These are phyloP conservation scores for Neodiprion pinetum DNA, from an alignment of 1,140 invertebrate species.

Conservation along the genomic window DNA sequence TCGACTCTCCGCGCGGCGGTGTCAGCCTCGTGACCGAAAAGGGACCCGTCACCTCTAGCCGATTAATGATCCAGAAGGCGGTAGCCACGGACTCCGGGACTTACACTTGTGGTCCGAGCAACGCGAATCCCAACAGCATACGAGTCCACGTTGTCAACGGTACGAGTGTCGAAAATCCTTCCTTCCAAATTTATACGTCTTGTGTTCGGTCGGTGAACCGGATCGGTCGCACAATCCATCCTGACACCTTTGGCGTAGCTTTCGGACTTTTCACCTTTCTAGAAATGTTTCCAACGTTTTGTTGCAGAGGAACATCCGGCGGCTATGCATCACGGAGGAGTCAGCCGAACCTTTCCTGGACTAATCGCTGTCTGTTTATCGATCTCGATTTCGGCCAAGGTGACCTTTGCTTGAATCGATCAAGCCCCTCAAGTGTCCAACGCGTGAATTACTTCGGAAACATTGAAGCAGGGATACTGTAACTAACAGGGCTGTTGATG, in stretches of 20 bases:
- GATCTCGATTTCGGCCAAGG: neutral
- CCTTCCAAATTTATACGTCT: neutral
- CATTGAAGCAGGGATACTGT: no score
- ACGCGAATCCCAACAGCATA: constrained; percentile 76
- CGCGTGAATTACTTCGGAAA: no score
- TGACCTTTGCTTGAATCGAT: neutral
- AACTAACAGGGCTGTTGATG: no score
- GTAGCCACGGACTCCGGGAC: constrained; percentile 75
- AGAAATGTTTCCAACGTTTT: constrained; percentile 25
- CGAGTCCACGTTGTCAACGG: constrained; percentile 85
- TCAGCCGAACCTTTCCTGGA: constrained; percentile 15
- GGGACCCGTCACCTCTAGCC: constrained; percentile 78
- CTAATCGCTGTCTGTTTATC: neutral
- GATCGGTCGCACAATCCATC: no score
- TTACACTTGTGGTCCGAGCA: constrained; percentile 81
- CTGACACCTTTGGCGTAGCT: no score
- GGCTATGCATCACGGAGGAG: constrained; percentile 61
- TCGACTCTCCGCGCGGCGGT: constrained; percentile 78
- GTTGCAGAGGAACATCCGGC: constrained; percentile 61
- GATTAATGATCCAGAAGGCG: constrained; percentile 81
- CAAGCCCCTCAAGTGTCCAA: no score
- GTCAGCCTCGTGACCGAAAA: constrained; percentile 84
- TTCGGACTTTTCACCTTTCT: neutral
- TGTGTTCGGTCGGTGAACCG: no score
- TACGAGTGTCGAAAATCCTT: constrained; percentile 57